These are phyloP conservation scores for Spongilla lacustris DNA, from an alignment of 37 sponge, comb jelly and placozoan species.

Conservation along the genomic window DNA sequence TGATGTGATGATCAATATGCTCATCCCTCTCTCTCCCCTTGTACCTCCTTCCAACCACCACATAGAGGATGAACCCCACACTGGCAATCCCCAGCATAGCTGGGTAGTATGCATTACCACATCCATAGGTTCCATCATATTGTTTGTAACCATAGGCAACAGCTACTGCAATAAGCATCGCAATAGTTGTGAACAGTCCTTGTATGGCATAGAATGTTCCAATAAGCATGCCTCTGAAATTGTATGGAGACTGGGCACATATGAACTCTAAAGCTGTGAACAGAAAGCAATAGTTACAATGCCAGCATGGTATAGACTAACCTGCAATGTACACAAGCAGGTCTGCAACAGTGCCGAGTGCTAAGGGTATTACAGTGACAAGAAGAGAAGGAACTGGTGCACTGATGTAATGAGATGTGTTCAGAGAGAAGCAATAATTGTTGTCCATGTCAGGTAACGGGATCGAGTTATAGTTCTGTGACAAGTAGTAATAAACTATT, in stretches of 20 bases:
- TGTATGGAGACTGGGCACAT: slow-evolving; percentile 25
- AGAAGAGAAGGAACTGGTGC: not conserved
- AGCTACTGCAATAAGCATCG: not conserved
- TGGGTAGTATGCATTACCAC: slow-evolving; percentile 3
- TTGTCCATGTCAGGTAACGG: not conserved
- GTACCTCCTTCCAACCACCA: not conserved
- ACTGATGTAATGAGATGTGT: not conserved
- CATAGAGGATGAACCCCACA: not conserved
- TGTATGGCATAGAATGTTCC: not conserved
- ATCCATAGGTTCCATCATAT: not conserved
- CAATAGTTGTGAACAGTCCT: not conserved
- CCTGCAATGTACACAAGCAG: slow-evolving; percentile 13
- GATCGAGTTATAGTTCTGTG: no score
- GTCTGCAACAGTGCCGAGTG: slow-evolving; percentile 15
- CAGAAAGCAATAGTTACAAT: no score
- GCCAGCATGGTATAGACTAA: not conserved
- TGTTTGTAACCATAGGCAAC: not conserved
- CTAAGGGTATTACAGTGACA: slow-evolving; percentile 7
- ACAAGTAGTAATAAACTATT: not conserved
- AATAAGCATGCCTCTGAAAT: slow-evolving; percentile 27
- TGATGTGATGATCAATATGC: no score
- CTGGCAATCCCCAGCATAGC: not conserved
- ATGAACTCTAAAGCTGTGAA: slow-evolving; percentile 3
- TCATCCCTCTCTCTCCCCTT: slow-evolving; percentile 9
- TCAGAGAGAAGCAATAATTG: slow-evolving; percentile 6